Conservation (phyloP, 2,113 vertebrate species). For the Tachuris rubrigastra region DNA sequence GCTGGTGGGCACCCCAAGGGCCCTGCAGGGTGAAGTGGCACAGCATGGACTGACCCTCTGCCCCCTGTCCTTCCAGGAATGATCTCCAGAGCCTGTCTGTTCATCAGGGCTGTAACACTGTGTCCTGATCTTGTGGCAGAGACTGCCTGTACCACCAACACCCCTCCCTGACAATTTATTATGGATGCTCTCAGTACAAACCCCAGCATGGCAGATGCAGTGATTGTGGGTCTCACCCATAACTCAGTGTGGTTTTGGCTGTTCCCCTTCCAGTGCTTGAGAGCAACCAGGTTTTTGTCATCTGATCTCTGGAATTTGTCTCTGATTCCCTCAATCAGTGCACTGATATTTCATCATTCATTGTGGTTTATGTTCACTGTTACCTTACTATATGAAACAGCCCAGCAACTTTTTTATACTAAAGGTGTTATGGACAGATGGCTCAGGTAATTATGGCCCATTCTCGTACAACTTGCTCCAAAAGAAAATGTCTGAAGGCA, state of each 20-base stretch:
- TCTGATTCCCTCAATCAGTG: not conserved
- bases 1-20: not conserved
- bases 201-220: fast-evolving
- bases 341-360: not conserved
- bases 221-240: fast-evolving
- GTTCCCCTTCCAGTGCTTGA: not conserved
- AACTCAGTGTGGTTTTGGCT: not conserved
- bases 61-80: not conserved
- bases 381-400: not conserved
- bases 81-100: not conserved
- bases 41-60: not conserved
- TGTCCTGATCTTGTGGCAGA: not conserved
- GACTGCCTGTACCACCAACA: not conserved
- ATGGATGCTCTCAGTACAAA: fast-evolving
- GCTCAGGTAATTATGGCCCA: not conserved
- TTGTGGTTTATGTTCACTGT: not conserved
- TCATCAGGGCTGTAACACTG: fast-evolving
- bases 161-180: not conserved
- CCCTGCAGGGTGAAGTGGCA: not conserved
- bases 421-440: not conserved
- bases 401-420: not conserved
- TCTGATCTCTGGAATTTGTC: not conserved
- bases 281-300: not conserved
- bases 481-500: not conserved
- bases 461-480: not conserved